Conservation (phyloP, 2,113 vertebrate species). For the Dromiciops gliroides region DNA sequence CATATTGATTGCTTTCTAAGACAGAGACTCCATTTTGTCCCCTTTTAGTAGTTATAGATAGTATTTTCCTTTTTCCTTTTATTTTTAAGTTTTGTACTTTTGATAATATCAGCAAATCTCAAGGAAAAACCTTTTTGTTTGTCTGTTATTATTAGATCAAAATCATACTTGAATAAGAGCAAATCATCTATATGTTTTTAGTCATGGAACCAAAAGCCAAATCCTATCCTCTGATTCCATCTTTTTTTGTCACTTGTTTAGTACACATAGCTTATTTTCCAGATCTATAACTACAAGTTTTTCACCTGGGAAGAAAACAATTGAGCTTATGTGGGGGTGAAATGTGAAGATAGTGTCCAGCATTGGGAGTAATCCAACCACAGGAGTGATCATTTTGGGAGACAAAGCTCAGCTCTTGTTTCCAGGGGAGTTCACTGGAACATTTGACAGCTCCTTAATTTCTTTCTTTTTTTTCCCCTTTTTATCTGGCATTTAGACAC, state of each 20-base stretch:
- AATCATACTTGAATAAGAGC: background rate
- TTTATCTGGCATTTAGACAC: background rate
- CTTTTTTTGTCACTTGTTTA: background rate
- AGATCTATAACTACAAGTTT: background rate
- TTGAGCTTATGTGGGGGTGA: background rate
- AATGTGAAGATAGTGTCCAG: background rate
- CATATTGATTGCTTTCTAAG: background rate
- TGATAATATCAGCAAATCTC: background rate
- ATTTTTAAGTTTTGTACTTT: background rate
- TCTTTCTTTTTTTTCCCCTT: background rate
- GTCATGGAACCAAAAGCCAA: background rate
- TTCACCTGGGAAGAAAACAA: background rate
- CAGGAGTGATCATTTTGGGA: background rate
- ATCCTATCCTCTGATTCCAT: background rate
- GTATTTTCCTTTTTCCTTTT: background rate
- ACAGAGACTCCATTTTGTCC: background rate
- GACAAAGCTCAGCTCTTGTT: background rate
- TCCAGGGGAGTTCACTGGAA: background rate
- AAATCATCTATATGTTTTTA: background rate
- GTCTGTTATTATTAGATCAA: background rate
- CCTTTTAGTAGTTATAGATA: background rate
- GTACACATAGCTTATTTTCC: background rate
- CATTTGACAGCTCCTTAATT: background rate
- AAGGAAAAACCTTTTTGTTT: background rate
- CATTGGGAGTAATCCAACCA: background rate